Percentiles rank a stretch among this genome's conserved stretches.
These are phyloP conservation scores for Tillus elongatus DNA, from an alignment of 2,888 invertebrate species.

Conservation along the genomic window DNA sequence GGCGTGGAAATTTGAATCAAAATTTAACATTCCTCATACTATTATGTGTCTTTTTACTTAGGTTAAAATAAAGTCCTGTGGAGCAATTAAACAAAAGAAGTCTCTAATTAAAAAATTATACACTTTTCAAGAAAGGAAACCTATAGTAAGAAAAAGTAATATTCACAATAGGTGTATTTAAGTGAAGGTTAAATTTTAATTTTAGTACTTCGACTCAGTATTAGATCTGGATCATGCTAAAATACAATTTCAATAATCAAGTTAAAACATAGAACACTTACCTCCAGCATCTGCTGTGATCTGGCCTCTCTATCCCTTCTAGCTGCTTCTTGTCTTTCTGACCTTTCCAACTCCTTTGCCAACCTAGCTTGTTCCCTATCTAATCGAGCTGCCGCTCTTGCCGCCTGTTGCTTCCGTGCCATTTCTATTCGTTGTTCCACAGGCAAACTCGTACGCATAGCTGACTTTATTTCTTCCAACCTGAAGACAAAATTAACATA, in stretches of 20 bases:
- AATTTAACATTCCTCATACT: too few relatives aligned
- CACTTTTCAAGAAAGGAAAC: too few relatives aligned
- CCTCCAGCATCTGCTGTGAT: slow-evolving; percentile 82
- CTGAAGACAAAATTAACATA: slow-evolving; percentile 39
- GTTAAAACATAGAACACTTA: slow-evolving; percentile 39
- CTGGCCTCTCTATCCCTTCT: slow-evolving; percentile 72
- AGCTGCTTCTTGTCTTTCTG: slow-evolving; percentile 74
- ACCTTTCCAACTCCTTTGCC: slow-evolving; percentile 64
- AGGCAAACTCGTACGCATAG: slow-evolving; percentile 55
- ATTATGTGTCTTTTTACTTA: too few relatives aligned
- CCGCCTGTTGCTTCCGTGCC: slow-evolving; percentile 62
- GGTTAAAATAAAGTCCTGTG: too few relatives aligned
- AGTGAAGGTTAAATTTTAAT: too few relatives aligned
- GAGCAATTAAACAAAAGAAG: too few relatives aligned
- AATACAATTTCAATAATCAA: not conserved
- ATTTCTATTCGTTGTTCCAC: slow-evolving; percentile 70
- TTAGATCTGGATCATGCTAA: too few relatives aligned
- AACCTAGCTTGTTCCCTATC: slow-evolving; percentile 58
- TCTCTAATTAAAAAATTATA: too few relatives aligned
- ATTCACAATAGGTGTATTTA: too few relatives aligned
- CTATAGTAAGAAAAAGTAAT: too few relatives aligned
- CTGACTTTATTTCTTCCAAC: slow-evolving; percentile 57
- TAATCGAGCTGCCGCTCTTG: slow-evolving; percentile 64
- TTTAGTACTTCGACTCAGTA: too few relatives aligned
- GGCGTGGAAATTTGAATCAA: too few relatives aligned